phyloP scores from a whole-genome alignment of 2,113 vertebrate genomes.

The Rhagologus leucostigma region DNA sequence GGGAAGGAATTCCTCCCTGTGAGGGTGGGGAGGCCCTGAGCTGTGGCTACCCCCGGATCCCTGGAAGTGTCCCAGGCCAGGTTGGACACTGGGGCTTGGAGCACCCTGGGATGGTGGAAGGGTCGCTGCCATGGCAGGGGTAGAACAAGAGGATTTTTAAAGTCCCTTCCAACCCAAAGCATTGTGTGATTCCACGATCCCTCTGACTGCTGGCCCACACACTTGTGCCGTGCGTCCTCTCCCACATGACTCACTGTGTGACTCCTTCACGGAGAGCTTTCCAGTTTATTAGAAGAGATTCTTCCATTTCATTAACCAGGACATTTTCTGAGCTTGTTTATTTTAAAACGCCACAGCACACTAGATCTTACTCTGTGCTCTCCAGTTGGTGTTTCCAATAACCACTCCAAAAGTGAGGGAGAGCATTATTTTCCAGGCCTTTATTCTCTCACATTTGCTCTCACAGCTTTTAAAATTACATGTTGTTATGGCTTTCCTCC shows the following conservation, averaged over 20 bases:
- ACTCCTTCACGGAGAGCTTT: neutral
- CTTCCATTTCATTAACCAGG: neutral
- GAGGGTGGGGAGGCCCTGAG: neutral
- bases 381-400: neutral
- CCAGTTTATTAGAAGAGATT: neutral
- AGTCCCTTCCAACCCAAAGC: neutral
- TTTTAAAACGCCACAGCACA: neutral
- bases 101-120: neutral
- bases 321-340: neutral
- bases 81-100: rapidly evolving
- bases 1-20: neutral
- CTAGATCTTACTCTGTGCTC: neutral
- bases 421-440: neutral
- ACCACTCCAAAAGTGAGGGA: neutral
- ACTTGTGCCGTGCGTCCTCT: neutral
- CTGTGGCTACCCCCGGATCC: neutral
- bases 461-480: neutral
- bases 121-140: neutral
- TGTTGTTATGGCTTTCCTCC: neutral
- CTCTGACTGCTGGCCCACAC: neutral
- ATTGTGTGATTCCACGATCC: neutral
- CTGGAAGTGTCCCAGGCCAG: neutral
- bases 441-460: neutral
- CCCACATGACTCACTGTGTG: neutral
- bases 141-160: rapidly evolving